Evolutionary conservation across 1,140 invertebrate species (phyloP), one percentile per base, ranked within the genome.

Genomic region (Acarapis woodi): DNA sequence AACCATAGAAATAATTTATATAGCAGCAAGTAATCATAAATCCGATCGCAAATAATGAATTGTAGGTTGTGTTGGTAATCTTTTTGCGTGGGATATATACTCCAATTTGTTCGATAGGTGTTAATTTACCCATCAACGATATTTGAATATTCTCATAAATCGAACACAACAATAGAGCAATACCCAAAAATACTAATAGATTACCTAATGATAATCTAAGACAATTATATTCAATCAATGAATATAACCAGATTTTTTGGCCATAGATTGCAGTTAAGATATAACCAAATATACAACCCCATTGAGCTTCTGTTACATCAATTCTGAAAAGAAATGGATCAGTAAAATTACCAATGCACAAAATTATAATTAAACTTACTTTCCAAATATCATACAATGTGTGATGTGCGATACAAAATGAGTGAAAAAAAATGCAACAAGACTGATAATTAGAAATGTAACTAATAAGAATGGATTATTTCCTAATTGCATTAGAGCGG

Each of bases 381-480:
- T 71, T 32, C 83, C 82, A 63, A 97, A 96, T 42, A 70, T 68
- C 40, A 99, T 62, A 16, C 77, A 71, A 36, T 75, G 75, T 60
- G 59, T 90, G 18, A 94, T 85, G 60, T 96, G 97, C 0, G 85
- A 87, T 54, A 93, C 85, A 90, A 90, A 99, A 58, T 99, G 90
- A 2, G 90, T 88, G 56, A 76, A 79, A 58, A 97, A 99, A 59
- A 97, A 99, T 32, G 96, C 57, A 10, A 75, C 73, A 56, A 88
- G 74, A 14, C 82, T 80, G 56, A 74, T 71, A 52, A 94, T 82
- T 57, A 76, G 79, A 58, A 77, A 73, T 52, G 83, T 76, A 61
- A 94, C 82, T 66, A 94, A 74, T 69, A 80, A 78, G 30, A 70
- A 70, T 21, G 82, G 80, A 55, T 78, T 72, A 48, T 71, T 64